These are phyloP conservation scores for Capreolus pygargus DNA, from an alignment of 2,113 vertebrate genomes.

Conservation along the genomic window DNA sequence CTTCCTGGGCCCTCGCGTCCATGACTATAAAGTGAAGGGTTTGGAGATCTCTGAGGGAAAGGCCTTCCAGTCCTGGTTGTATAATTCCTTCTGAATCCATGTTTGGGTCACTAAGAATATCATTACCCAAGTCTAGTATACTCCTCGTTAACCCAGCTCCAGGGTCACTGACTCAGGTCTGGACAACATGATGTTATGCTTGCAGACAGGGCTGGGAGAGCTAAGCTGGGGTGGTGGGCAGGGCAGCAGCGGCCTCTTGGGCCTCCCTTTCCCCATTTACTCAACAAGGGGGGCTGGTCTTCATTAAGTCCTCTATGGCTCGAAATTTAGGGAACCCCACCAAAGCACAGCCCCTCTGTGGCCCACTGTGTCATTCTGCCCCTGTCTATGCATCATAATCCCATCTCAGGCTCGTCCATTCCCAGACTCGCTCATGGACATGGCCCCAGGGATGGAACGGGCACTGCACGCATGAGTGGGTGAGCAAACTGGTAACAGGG, in stretches of 20 bases:
- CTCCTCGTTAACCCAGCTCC: background rate
- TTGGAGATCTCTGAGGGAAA: background rate
- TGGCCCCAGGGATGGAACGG: background rate
- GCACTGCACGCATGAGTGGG: background rate
- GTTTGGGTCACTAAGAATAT: background rate
- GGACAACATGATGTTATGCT: background rate
- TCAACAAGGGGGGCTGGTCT: background rate
- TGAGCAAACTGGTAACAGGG: background rate
- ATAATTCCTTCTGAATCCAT: background rate
- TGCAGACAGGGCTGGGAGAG: background rate
- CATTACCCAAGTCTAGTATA: background rate
- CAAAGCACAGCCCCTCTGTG: background rate
- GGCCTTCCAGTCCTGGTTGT: background rate
- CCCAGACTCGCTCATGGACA: background rate
- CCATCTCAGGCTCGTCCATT: background rate
- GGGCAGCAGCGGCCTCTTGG: background rate
- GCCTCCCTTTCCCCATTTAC: background rate
- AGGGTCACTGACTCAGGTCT: background rate
- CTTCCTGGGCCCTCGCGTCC: background rate
- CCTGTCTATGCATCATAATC: background rate
- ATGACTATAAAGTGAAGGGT: background rate
- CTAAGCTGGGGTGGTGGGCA: background rate
- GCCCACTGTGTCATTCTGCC: background rate
- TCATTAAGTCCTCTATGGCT: background rate
- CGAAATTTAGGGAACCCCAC: background rate